Evolutionary conservation across 2,113 vertebrate genomes (phyloP).

Genomic region (Cyprinodon brontotheroides): DNA sequence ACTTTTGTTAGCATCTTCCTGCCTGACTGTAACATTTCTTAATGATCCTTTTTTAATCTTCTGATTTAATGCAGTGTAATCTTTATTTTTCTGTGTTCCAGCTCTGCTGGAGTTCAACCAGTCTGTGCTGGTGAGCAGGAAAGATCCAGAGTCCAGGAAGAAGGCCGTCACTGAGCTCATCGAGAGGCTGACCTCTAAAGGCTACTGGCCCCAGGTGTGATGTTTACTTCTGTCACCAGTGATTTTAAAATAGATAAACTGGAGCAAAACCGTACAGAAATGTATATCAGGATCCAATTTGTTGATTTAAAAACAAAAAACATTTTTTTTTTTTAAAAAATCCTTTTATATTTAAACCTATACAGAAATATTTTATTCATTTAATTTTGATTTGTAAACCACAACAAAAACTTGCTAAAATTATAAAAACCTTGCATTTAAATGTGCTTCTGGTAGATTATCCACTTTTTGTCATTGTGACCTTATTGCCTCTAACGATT

Average conservation of each 20-base stretch:
- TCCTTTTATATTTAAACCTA: not conserved
- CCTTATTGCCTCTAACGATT: too few species aligned
- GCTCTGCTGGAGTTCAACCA: slow-evolving; percentile 90
- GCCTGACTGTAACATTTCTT: not conserved
- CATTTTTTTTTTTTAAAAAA: not conserved
- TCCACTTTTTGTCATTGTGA: too few species aligned
- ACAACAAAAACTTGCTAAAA: too few species aligned
- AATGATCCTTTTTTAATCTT: not conserved
- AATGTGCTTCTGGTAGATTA: too few species aligned
- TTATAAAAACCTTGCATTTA: too few species aligned
- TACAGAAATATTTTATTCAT: not conserved
- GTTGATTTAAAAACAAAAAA: too few species aligned
- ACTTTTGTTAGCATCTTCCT: not conserved
- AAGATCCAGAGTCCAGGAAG: slow-evolving; percentile 85
- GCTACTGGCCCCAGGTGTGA: slow-evolving; percentile 89
- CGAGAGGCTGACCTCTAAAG: slow-evolving; percentile 83
- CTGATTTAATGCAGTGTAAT: not conserved
- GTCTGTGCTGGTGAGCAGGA: slow-evolving; percentile 86
- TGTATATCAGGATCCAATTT: too few species aligned
- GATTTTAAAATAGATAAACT: too few species aligned
- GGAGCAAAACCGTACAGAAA: too few species aligned
- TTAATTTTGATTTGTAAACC: too few species aligned
- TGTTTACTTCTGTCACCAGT: not conserved
- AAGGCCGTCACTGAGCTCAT: slow-evolving; percentile 83
- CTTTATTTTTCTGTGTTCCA: slow-evolving; percentile 38